These are phyloP conservation scores for Scophthalmus maximus DNA, from an alignment of 2,113 vertebrate genomes.

Conservation along the genomic window DNA sequence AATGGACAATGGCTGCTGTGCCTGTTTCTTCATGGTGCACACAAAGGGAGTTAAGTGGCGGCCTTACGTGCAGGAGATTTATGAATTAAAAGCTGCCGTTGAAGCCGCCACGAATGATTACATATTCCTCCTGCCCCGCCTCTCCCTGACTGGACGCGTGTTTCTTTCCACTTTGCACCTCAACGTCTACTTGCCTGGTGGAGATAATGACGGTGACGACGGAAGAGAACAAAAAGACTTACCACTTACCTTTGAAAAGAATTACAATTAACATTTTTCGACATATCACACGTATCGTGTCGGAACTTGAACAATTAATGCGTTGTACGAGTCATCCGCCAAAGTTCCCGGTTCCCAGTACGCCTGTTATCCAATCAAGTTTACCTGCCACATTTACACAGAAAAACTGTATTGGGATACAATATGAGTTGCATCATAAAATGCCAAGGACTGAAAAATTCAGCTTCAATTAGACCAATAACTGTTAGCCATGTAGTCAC, in stretches of 20 bases:
- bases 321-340: background rate
- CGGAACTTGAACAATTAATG: background rate
- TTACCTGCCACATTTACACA: background rate
- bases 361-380: background rate
- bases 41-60: slow-evolving; percentile 40
- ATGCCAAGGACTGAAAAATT: background rate
- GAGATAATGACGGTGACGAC: slow-evolving; percentile 1
- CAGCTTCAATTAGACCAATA: slow-evolving; percentile 19
- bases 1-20: slow-evolving; percentile 52
- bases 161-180: background rate
- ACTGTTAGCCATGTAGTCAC: slow-evolving; percentile 4
- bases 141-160: slow-evolving; percentile 36
- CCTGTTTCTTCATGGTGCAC: slow-evolving; percentile 36
- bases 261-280: background rate
- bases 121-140: slow-evolving; percentile 13
- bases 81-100: slow-evolving; percentile 51
- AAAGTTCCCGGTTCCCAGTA: background rate
- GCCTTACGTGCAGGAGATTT: slow-evolving; percentile 45
- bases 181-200: background rate
- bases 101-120: slow-evolving; percentile 30
- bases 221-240: background rate
- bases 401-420: background rate
- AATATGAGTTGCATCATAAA: slow-evolving; percentile 1
- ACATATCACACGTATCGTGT: background rate
- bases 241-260: background rate